These are phyloP conservation scores for Branchipolynoe longqiensis DNA, from an alignment of 2,888 invertebrate species.

Conservation along the genomic window DNA sequence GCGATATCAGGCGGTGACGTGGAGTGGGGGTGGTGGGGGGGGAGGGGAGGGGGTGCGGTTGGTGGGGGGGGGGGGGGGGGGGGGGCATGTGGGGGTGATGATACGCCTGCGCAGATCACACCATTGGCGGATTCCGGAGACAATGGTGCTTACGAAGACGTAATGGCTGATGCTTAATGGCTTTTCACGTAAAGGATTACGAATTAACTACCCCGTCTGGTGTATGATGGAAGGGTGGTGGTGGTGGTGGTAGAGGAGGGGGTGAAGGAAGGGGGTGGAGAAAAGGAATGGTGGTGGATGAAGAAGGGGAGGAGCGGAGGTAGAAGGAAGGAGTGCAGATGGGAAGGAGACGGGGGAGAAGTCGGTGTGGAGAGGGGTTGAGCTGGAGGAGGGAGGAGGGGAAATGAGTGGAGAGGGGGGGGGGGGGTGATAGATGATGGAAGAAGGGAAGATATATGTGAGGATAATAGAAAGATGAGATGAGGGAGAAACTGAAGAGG, in stretches of 20 bases:
- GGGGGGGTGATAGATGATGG: neutral
- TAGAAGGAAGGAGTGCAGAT: neutral
- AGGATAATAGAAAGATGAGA: neutral
- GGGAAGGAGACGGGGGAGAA: neutral
- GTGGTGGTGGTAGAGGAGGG: neutral
- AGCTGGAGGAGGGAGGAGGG: neutral
- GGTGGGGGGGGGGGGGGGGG: neutral
- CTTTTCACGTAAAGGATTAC: constrained; percentile 42
- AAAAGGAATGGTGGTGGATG: too few relatives aligned
- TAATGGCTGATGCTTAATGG: neutral
- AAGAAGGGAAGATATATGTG: neutral
- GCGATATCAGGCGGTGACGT: constrained; percentile 3
- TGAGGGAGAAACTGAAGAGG: neutral
- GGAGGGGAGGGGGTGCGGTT: neutral
- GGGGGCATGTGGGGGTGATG: neutral
- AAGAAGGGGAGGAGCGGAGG: neutral
- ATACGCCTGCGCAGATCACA: neutral
- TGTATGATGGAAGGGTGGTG: neutral
- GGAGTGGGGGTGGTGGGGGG: neutral
- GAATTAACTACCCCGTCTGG: neutral
- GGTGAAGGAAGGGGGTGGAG: neutral
- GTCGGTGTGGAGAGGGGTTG: neutral
- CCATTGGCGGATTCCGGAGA: constrained; percentile 2
- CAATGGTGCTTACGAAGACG: neutral
- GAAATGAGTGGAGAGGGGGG: neutral